Evolutionary conservation across 2,113 vertebrate genomes (phyloP).

Genomic region (Malaclemys terrapin): DNA sequence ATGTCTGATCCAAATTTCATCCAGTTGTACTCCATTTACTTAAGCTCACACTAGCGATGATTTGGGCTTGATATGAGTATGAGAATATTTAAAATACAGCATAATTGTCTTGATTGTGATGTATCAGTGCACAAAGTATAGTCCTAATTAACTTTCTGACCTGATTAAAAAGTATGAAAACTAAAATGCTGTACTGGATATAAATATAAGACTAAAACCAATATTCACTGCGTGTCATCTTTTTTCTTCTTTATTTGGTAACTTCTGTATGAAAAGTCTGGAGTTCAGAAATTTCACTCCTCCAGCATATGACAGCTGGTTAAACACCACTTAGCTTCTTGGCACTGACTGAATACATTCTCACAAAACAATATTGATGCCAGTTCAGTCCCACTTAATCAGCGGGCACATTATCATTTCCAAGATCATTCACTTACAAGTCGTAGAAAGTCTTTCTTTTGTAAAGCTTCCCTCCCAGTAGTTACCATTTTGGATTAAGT

Average conservation of each 20-base stretch:
- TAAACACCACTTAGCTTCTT: background rate
- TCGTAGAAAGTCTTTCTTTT: background rate
- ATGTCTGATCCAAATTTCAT: background rate
- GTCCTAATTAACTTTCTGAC: background rate
- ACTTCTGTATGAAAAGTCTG: background rate
- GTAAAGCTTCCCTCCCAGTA: background rate
- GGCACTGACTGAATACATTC: background rate
- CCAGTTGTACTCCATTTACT: background rate
- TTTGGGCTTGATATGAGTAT: background rate
- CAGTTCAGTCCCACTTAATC: background rate
- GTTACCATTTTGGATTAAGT: background rate
- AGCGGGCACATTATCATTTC: background rate
- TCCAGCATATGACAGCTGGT: background rate
- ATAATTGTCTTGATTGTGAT: background rate
- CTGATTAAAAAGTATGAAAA: background rate
- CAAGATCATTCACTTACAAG: background rate
- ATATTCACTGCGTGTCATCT: background rate
- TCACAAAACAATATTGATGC: background rate
- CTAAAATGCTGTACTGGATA: background rate
- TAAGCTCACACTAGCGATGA: background rate
- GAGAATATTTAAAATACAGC: background rate
- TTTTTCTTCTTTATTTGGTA: background rate
- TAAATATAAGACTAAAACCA: background rate
- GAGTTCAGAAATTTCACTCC: background rate
- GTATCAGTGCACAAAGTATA: background rate